Base-by-base conservation (phyloP, 2,113 vertebrate species). In the Collichthys lucidus region DNA sequence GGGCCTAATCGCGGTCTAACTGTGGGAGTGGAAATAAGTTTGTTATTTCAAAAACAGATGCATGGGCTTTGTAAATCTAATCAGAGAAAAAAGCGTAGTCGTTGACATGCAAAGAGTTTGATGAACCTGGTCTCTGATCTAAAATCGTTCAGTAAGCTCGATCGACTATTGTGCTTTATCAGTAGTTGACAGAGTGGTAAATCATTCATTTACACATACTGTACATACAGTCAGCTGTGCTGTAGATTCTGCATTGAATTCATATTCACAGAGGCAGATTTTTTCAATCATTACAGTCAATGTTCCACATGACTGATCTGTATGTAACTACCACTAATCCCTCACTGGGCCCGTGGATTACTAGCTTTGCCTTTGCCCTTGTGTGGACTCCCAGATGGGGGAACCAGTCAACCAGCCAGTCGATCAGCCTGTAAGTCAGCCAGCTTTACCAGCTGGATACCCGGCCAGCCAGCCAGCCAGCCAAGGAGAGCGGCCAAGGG, bases 241-340 rank as follows among this genome's bases (percentile, higher is more conserved):
- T 57, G 68, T 59, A 59, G 24, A 57, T 53, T 68, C 46, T 75
- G 66, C 60, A 77, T 85, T 50, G 69, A 86, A 77, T 78, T 74
- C 65, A 74, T 22, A 63, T 84, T 68, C 46, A 84, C 49, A 65
- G 29, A 76, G 50, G 31, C 59, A 35, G 26, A 67, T 26, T 50
- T 65, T 65, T 66, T 67, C 6, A 11, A 60, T 49, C 3, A 44
- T 76, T 86, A 67, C 67, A 80, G 73, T 81, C 77, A 62, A 14
- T 77, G 88, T 90, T 87, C 75, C 79, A 73, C 88, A 80, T 80
- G 86, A 77, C 70, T 66, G 86, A 85, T 84, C 86, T 79, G 71
- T 73, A 75, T 86, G 86, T 89, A 86, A 86, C 88, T 55, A 71
- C 64, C 0, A 20, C 75, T 90, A 90, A 90, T 90, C 86, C 86